Evolutionary conservation across 2,888 invertebrate species (phyloP).

Genomic region (Agrilus biguttatus): DNA sequence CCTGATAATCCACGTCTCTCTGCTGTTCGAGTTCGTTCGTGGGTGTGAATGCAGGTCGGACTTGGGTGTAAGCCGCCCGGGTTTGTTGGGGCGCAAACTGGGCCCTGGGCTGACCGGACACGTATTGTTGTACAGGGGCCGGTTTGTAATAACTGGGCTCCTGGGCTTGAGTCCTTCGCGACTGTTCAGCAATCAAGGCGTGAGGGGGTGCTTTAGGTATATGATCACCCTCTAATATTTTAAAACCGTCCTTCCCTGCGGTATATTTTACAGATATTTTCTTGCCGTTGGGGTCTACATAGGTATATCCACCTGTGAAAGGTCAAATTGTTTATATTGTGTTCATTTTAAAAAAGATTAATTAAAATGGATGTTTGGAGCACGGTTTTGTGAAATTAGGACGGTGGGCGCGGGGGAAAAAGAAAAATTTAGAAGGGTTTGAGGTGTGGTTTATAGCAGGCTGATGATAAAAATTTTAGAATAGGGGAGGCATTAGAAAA

Average conservation of each 20-base stretch:
- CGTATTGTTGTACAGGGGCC: constrained; percentile 7
- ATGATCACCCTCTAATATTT: constrained; percentile 34
- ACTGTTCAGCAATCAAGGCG: constrained; percentile 5
- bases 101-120: constrained; percentile 7
- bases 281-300: constrained; percentile 50
- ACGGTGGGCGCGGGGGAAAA: too few relatives aligned
- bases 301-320: constrained; percentile 35
- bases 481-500: too few relatives aligned
- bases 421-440: too few relatives aligned
- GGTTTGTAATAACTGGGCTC: constrained; percentile 7
- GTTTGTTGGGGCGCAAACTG: constrained; percentile 22
- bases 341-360: too few relatives aligned
- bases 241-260: constrained; percentile 35
- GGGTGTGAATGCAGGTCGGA: constrained; percentile 3
- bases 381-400: too few relatives aligned
- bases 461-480: too few relatives aligned
- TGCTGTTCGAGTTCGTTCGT: constrained; percentile 4
- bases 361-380: too few relatives aligned
- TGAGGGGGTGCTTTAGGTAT: constrained; percentile 23
- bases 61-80: constrained; percentile 7
- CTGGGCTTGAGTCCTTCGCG: constrained; percentile 3
- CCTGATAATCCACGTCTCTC: constrained; percentile 24
- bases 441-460: too few relatives aligned
- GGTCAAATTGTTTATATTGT: too few relatives aligned
- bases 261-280: constrained; percentile 45